Evolutionary conservation across 2,113 vertebrate species (phyloP).

Genomic region (Thunnus maccoyii): DNA sequence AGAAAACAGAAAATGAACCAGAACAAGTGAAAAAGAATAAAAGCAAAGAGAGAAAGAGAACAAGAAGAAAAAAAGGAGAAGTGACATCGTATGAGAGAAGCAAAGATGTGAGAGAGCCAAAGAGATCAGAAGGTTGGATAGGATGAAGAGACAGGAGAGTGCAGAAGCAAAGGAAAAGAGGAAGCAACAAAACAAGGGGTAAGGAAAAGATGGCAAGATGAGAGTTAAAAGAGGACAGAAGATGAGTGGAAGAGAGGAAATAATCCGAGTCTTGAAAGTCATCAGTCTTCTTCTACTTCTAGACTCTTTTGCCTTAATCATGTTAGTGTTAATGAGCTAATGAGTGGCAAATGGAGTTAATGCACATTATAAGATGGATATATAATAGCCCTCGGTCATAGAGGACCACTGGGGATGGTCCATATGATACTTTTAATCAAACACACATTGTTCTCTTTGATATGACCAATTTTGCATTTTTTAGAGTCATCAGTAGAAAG

Average conservation of each 20-base stretch:
- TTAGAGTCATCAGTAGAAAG: constrained; percentile 1
- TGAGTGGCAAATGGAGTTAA: constrained; percentile 51
- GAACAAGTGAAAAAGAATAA: background rate
- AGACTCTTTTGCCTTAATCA: constrained; percentile 42
- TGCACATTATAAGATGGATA: constrained; percentile 42
- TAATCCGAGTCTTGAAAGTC: constrained; percentile 57
- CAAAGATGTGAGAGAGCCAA: background rate
- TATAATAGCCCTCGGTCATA: constrained; percentile 46
- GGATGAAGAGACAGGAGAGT: background rate
- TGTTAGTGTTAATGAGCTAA: constrained; percentile 54
- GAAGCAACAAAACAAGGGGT: background rate
- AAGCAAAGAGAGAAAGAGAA: background rate
- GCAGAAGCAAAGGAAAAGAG: background rate
- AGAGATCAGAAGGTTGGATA: constrained; percentile 4
- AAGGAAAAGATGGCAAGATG: constrained; percentile 20
- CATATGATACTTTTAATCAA: constrained; percentile 59
- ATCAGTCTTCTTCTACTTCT: constrained; percentile 48
- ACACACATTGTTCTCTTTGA: constrained; percentile 66
- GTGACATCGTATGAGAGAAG: background rate
- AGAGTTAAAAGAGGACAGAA: constrained; percentile 26
- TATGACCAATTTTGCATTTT: constrained; percentile 35
- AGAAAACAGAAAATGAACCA: background rate
- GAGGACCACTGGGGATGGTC: constrained; percentile 43
- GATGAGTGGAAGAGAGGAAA: constrained; percentile 19
- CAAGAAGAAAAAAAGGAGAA: background rate